phyloP scores from a whole-genome alignment of 2,113 vertebrate species.

The Leiothrix lutea region DNA sequence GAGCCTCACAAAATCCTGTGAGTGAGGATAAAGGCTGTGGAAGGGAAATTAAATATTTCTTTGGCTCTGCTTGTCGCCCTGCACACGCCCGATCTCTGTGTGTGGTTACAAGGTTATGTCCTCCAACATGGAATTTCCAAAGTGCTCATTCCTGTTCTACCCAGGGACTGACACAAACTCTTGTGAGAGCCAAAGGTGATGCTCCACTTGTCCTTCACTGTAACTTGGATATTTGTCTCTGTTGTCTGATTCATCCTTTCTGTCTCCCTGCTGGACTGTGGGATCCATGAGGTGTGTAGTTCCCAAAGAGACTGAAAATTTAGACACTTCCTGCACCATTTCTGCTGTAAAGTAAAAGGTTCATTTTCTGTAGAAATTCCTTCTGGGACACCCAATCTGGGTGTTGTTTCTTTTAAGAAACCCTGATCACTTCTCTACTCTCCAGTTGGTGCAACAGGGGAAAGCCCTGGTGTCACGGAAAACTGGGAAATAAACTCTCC shows the following conservation, averaged over 20 bases:
- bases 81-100: fast-evolving
- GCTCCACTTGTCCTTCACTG: fast-evolving
- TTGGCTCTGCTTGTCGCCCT: not conserved
- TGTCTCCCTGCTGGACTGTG: fast-evolving
- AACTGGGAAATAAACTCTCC: not conserved
- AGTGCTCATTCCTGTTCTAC: not conserved
- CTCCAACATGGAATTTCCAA: not conserved
- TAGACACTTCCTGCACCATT: not conserved
- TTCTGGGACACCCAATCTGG: not conserved
- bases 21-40: not conserved
- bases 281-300: too few species aligned
- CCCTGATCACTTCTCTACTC: fast-evolving
- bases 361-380: not conserved
- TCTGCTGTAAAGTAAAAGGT: not conserved
- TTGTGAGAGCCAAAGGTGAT: not conserved
- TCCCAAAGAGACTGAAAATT: not conserved
- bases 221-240: not conserved
- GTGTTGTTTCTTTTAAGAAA: not conserved
- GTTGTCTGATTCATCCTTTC: not conserved
- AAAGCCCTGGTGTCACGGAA: not conserved
- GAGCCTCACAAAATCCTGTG: not conserved
- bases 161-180: not conserved
- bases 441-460: not conserved
- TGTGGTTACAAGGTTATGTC: fast-evolving
- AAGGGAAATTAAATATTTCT: not conserved